These are phyloP conservation scores for Neelides sp. DNA, from an alignment of 1,140 invertebrate genomes.

Conservation along the genomic window DNA sequence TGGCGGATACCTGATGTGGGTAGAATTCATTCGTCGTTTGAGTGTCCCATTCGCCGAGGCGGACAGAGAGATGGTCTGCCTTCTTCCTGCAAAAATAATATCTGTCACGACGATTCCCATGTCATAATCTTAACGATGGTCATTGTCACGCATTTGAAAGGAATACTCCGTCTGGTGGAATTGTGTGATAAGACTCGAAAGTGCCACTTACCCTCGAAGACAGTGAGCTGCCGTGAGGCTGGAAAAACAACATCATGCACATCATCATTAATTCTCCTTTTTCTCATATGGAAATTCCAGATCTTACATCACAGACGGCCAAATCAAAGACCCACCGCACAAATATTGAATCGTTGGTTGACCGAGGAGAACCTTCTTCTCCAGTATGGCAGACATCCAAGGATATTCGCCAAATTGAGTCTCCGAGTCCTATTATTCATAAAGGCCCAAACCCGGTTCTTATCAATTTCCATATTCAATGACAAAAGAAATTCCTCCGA, in stretches of 20 bases:
- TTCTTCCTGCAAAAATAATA: slow-evolving; percentile 31
- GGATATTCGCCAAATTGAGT: slow-evolving; percentile 44
- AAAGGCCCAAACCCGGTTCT: too few species aligned
- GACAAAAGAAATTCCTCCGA: too few species aligned
- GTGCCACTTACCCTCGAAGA: slow-evolving; percentile 35
- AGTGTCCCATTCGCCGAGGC: slow-evolving; percentile 54
- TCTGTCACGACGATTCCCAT: neutral
- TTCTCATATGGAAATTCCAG: too few species aligned
- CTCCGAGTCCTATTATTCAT: slow-evolving; percentile 28
- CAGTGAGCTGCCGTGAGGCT: slow-evolving; percentile 59
- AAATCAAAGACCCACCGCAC: slow-evolving; percentile 62
- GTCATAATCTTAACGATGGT: neutral
- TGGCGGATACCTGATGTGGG: slow-evolving; percentile 46
- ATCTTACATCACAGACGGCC: slow-evolving; percentile 51
- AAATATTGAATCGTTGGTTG: slow-evolving; percentile 43
- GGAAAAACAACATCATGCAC: too few species aligned
- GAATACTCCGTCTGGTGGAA: neutral
- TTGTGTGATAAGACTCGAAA: neutral
- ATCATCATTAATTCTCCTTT: too few species aligned
- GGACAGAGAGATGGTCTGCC: slow-evolving; percentile 40
- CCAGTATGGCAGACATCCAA: slow-evolving; percentile 67
- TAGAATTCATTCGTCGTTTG: slow-evolving; percentile 56
- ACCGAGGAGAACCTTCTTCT: slow-evolving; percentile 39
- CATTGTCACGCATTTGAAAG: too few species aligned
- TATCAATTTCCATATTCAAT: too few species aligned